Base-by-base conservation (phyloP, 1,140 invertebrate species). In the Lysiphlebus fabarum region DNA sequence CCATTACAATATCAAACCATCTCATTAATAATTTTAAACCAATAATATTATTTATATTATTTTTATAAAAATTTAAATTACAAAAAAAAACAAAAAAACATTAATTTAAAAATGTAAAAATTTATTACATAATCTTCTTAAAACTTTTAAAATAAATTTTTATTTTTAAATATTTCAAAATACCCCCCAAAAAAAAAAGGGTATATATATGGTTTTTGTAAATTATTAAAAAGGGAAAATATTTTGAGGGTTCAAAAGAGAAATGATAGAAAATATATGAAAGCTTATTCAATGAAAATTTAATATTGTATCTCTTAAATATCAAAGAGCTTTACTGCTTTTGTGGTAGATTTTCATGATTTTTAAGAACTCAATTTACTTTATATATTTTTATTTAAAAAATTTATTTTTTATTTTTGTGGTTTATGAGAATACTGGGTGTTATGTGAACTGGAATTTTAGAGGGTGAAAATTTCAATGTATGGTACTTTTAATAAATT, bases 401-500 rank as follows among this genome's bases (percentile, higher is more conserved):
- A n/a, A n/a, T 11, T 40, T 7, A 12, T 1, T 8, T 37, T 7
- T 7, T 43, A 53, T 53, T 42, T 53, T 41, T 44, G 34, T 50
- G 40, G 38, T 47, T n/a, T 41, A 41, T 12, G 36, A 10, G 34
- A 40, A 58, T 45, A n/a, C 11, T 26, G 14, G 38, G 41, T 59
- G 58, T 47, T 47, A 54, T 37, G 36, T 51, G 45, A 56, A 61
- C 48, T 36, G 34, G 42, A 54, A 59, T 54, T 12, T 48, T 37
- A 26, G 51, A 33, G 47, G 38, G 58, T 43, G 47, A 50, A 45
- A 12, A 54, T 38, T n/a, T 26, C 50, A 54, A 34, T 48, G 10
- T 6, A 17, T 49, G 50, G 45, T 36, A 45, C 42, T 44, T 40
- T 33, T 12, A 54, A 59, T 59, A 59, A 54, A 61, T 61, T 47